A percentile compares a stretch with the other conserved stretches of the same genome.
Evolutionary conservation across 2,797 vertebrate species (phyloP).

Genomic region (Mus spretus): DNA sequence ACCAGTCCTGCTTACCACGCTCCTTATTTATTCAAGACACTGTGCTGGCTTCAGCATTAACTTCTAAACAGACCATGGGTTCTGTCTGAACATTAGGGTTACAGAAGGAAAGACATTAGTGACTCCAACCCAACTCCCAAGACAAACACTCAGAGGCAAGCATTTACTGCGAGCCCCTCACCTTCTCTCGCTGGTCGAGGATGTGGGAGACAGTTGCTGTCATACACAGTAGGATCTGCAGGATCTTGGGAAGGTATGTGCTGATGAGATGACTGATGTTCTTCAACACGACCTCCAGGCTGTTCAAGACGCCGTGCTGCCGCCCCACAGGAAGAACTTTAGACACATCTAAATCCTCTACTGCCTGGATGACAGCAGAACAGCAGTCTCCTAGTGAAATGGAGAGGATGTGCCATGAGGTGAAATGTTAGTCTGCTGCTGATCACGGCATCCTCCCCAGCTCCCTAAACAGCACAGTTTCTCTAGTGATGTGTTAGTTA

Average conservation of each 20-base stretch:
- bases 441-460: background rate
- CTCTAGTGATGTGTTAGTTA: background rate
- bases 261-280: conserved; percentile 96
- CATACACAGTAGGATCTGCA: conserved; percentile 97
- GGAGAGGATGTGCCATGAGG: background rate
- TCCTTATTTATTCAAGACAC: background rate
- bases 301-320: conserved; percentile 95
- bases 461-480: background rate
- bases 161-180: conserved; percentile 74
- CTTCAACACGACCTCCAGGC: conserved; percentile 94
- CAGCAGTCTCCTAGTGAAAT: conserved; percentile 91
- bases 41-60: background rate
- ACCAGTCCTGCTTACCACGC: background rate
- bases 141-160: background rate
- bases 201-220: conserved; percentile 91
- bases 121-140: background rate
- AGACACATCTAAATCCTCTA: conserved; percentile 90
- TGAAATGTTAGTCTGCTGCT: background rate
- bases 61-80: background rate
- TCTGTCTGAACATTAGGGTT: background rate
- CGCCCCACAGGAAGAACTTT: conserved; percentile 96
- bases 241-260: conserved; percentile 93
- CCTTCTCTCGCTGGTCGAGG: conserved; percentile 94
- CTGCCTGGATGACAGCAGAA: conserved; percentile 91
- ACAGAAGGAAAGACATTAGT: background rate